Conservation (phyloP, 2,797 vertebrate species). For the Smutsia temminckii region DNA sequence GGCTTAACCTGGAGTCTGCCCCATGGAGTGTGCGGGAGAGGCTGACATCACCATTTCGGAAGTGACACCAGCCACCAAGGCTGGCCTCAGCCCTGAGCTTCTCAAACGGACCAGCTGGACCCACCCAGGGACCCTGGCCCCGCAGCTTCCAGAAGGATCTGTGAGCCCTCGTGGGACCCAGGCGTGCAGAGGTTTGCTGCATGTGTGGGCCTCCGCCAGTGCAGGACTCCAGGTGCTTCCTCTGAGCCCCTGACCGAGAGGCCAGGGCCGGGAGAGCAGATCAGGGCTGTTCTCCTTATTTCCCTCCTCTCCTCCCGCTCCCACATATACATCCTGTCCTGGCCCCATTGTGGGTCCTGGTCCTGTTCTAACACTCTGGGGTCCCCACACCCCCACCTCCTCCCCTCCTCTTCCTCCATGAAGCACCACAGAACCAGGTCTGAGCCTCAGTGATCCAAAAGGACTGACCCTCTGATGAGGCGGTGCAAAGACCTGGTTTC, state of each 20-base stretch:
- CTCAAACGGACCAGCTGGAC: too few relatives aligned
- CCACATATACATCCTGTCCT: not conserved
- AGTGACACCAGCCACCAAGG: not conserved
- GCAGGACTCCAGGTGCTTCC: too few relatives aligned
- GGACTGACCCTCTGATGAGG: fast-evolving
- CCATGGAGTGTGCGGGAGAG: not conserved
- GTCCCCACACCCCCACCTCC: not conserved
- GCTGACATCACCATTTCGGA: not conserved
- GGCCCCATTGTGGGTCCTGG: not conserved
- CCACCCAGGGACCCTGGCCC: not conserved
- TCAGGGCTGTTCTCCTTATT: too few relatives aligned
- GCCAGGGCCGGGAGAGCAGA: too few relatives aligned
- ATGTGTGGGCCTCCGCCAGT: too few relatives aligned
- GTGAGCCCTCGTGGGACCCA: not conserved
- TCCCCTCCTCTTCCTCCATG: not conserved
- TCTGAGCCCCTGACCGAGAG: too few relatives aligned
- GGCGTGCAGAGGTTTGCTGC: not conserved
- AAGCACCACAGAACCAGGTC: not conserved
- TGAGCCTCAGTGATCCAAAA: fast-evolving
- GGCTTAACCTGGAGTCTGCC: not conserved
- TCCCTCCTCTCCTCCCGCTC: not conserved
- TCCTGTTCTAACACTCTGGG: too few relatives aligned
- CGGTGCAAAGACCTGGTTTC: not conserved
- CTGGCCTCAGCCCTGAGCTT: not conserved
- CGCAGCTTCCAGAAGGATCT: not conserved